Base-by-base conservation (phyloP, 2,888 invertebrate genomes). In the Parasteatoda lunata region DNA sequence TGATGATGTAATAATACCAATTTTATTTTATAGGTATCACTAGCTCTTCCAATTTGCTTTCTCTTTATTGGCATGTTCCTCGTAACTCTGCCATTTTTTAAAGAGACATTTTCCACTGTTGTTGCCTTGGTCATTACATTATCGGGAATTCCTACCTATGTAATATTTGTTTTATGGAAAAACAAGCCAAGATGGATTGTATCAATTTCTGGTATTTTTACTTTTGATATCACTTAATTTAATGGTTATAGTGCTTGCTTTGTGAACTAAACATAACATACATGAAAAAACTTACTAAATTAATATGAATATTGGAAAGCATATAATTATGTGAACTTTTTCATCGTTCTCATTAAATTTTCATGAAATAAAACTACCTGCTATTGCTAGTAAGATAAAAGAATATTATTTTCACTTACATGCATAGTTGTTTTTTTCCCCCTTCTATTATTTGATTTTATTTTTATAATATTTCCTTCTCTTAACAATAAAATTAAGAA, bases 91-190 rank as follows among this genome's bases (percentile, higher is more conserved):
- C 98, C 98, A 0, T 95, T 96, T 91, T 95, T 95, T 90, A 95
- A 94, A n/a, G 95, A 95, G 79, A 97, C 97, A 0, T 93, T 93
- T 66, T 96, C 81, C 76, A 85, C 88, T 64, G 88, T 96, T 88
- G 95, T 96, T 90, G 97, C 97, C 86, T 94, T 96, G 89, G 93
- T 96, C 76, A 97, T 97, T 96, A 97, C 97, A 91, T 93, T 96
- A 59, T 95, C 96, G 0, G 96, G 97, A 49, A 94, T 97, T 90
- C 97, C 97, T 3, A 95, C 97, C 3, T 97, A 97, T 92, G 93
- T 95, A 90, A 91, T 96, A 49, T 96, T 96, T 90, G 94, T 97
- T 90, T 94, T 95, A 89, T 97, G 97, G 94, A 94, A 95, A 91
- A 94, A 94, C 89, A 96, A 96, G 91, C 96, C 96, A 0, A 92